phyloP scores from a whole-genome alignment of 2,113 vertebrate genomes.

The Phycodurus eques region DNA sequence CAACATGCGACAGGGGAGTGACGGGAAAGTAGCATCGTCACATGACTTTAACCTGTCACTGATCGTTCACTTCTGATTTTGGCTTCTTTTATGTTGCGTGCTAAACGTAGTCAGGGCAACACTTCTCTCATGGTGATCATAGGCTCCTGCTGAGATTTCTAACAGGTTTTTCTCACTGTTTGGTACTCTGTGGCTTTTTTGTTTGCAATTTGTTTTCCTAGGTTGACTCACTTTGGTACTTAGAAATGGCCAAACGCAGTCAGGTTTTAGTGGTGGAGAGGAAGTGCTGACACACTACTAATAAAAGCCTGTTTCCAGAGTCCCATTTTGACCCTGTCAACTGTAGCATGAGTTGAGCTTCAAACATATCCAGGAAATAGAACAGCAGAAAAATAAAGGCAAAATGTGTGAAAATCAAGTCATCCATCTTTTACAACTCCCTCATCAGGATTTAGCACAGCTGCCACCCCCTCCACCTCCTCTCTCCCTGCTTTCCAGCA shows the following conservation, averaged over 20 bases:
- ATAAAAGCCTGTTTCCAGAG: not conserved
- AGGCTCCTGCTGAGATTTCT: conserved; percentile 9
- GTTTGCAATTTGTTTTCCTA: not conserved
- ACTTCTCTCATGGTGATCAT: not conserved
- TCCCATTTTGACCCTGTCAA: not conserved
- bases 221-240: conserved; percentile 3
- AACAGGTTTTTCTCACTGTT: conserved; percentile 1
- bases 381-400: conserved; percentile 1
- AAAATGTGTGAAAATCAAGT: conserved; percentile 31
- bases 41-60: not conserved
- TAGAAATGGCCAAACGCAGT: not conserved
- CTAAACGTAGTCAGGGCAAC: not conserved
- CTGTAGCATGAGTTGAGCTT: not conserved
- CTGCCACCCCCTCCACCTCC: not conserved
- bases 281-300: conserved; percentile 1
- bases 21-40: conserved; percentile 1
- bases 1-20: conserved; percentile 5
- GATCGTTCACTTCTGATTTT: not conserved
- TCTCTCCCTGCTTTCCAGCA: conserved; percentile 17
- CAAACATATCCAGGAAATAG: not conserved
- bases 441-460: conserved; percentile 29
- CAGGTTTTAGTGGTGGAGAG: conserved; percentile 10
- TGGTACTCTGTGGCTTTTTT: conserved; percentile 8
- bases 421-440: conserved; percentile 47
- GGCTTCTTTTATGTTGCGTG: not conserved